Conservation (phyloP, 1,140 invertebrate species). For the Tyrophagus putrescentiae region DNA sequence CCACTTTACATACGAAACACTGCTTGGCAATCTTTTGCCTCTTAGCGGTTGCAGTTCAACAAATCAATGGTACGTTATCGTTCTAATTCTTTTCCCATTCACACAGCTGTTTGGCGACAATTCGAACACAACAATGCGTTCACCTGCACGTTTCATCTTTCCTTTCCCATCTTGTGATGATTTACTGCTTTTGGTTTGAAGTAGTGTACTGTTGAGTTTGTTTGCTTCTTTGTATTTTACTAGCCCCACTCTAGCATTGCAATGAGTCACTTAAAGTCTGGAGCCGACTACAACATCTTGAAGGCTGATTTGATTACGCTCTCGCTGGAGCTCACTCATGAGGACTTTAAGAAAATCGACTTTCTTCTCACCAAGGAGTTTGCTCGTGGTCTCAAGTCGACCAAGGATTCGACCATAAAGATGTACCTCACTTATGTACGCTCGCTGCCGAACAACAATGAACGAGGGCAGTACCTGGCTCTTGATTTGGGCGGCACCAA, state of each 20-base stretch:
- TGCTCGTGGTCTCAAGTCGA: constrained; percentile 5
- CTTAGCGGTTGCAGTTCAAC: too few species aligned
- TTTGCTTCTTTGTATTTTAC: not conserved
- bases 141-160: not conserved
- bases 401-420: constrained; percentile 54
- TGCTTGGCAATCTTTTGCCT: constrained; percentile 4
- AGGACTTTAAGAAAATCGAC: not conserved
- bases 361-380: constrained; percentile 8
- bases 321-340: not conserved
- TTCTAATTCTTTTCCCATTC: too few species aligned
- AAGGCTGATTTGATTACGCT: not conserved
- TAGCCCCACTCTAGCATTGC: too few species aligned
- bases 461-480: constrained; percentile 84
- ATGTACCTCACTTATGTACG: constrained; percentile 89
- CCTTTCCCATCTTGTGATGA: not conserved
- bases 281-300: not conserved
- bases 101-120: too few species aligned
- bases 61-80: not conserved
- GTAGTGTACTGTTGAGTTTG: not conserved
- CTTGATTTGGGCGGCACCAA: constrained; percentile 97
- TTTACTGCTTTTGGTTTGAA: not conserved
- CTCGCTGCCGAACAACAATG: constrained; percentile 83
- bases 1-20: not conserved
- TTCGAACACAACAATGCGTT: too few species aligned
- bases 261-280: not conserved